Evolutionary conservation across 1,140 invertebrate species (phyloP).

Genomic region (Meteorus sp.): DNA sequence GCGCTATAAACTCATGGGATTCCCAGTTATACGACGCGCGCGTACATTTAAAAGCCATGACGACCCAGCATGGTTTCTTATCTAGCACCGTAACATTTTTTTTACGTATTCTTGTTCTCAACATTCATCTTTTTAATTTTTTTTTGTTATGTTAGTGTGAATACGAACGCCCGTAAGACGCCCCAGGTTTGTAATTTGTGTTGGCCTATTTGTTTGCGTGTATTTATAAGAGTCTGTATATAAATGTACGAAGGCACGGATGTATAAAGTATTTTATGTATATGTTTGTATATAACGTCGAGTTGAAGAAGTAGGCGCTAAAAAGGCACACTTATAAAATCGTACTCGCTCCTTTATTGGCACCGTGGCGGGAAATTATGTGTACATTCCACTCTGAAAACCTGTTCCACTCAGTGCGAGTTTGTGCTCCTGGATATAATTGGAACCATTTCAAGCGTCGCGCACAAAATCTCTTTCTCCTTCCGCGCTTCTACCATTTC

Average conservation of each 20-base stretch:
- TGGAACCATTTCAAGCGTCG: slow-evolving; percentile 41
- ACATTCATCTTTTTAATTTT: too few species aligned
- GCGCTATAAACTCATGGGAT: slow-evolving; percentile 44
- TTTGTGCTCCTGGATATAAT: slow-evolving; percentile 50
- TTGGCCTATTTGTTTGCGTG: too few species aligned
- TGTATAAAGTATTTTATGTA: background rate
- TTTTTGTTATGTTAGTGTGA: too few species aligned
- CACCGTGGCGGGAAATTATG: slow-evolving; percentile 50
- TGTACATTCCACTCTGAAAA: slow-evolving; percentile 48
- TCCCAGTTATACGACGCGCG: slow-evolving; percentile 38
- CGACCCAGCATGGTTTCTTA: too few species aligned
- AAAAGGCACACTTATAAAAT: slow-evolving; percentile 56
- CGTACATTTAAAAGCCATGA: too few species aligned
- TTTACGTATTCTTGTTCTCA: too few species aligned
- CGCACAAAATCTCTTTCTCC: slow-evolving; percentile 6
- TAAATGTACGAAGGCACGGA: background rate
- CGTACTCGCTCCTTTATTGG: slow-evolving; percentile 51
- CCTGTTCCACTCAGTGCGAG: slow-evolving; percentile 39
- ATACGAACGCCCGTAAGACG: background rate
- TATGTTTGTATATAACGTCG: background rate
- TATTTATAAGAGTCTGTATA: too few species aligned
- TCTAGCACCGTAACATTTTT: too few species aligned
- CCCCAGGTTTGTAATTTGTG: too few species aligned
- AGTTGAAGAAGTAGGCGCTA: slow-evolving; percentile 43
- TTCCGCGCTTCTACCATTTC: slow-evolving; percentile 18